A percentile compares a stretch with the other conserved stretches of the same genome.
phyloP scores from a whole-genome alignment of 2,797 vertebrate species.

The Tokudaia muenninki region DNA sequence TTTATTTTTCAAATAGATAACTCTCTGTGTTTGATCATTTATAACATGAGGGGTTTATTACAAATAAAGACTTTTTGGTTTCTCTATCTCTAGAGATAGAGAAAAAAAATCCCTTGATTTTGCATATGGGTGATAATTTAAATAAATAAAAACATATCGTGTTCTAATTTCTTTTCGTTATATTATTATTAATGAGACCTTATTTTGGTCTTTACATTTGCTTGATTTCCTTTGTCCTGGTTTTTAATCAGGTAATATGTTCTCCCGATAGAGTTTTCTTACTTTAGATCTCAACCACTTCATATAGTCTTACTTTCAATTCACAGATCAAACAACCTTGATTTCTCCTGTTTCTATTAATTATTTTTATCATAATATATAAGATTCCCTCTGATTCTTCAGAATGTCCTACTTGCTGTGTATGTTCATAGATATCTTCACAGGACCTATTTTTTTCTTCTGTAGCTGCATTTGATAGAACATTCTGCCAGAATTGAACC shows the following conservation, averaged over 20 bases:
- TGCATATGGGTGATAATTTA: constrained; percentile 6
- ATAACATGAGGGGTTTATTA: not conserved
- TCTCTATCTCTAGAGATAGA: not conserved
- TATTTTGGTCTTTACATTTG: not conserved
- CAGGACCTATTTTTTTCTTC: not conserved
- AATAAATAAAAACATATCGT: not conserved
- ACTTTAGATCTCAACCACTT: constrained; percentile 11
- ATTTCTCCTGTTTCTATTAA: not conserved
- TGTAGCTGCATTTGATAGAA: not conserved
- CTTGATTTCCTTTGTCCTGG: constrained; percentile 17
- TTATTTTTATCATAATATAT: not conserved
- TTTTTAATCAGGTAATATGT: not conserved
- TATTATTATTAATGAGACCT: not conserved
- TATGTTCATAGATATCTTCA: not conserved
- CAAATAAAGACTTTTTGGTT: not conserved
- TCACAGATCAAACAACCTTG: not conserved
- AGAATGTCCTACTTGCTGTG: not conserved
- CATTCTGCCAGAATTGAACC: not conserved
- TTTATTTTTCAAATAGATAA: not conserved
- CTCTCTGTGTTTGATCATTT: not conserved
- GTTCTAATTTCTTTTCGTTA: not conserved
- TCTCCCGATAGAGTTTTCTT: not conserved
- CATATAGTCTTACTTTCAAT: not conserved
- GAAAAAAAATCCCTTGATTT: not conserved
- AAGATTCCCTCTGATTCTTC: not conserved